phyloP scores from a whole-genome alignment of 2,113 vertebrate species.

The Atherinomorus stipes region DNA sequence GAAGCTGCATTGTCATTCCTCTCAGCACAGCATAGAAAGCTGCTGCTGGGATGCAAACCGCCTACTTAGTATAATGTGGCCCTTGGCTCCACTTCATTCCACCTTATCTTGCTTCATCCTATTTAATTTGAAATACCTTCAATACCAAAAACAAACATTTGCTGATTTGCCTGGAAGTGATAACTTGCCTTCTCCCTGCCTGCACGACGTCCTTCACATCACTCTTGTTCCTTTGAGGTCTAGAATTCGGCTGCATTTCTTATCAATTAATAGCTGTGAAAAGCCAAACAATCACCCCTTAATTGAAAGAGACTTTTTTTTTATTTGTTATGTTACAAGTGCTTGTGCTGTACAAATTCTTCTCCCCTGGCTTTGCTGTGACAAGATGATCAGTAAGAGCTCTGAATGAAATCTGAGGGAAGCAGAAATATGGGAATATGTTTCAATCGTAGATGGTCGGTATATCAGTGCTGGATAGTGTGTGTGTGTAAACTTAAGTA shows the following conservation, averaged over 20 bases:
- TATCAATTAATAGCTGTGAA: constrained; percentile 61
- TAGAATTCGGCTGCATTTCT: constrained; percentile 25
- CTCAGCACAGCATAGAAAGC: background rate
- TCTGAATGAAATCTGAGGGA: background rate
- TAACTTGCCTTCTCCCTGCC: constrained; percentile 33
- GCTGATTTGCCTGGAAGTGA: constrained; percentile 53
- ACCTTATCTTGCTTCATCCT: constrained; percentile 51
- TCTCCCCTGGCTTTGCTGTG: constrained; percentile 11
- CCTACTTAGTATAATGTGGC: constrained; percentile 61
- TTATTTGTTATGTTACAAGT: constrained; percentile 32
- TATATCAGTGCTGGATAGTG: constrained; percentile 16
- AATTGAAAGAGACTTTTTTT: constrained; percentile 48
- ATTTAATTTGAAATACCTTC: constrained; percentile 45
- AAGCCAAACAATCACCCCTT: constrained; percentile 44
- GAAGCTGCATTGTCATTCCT: constrained; percentile 7
- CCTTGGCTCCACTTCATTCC: constrained; percentile 54
- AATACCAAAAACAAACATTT: constrained; percentile 55
- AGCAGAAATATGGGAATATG: background rate
- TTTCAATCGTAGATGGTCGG: too few relatives aligned
- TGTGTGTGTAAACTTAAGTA: constrained; percentile 12
- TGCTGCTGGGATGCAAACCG: constrained; percentile 31
- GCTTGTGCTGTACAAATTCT: constrained; percentile 4
- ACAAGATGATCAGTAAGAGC: constrained; percentile 29
- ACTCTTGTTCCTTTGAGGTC: background rate
- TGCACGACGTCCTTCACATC: constrained; percentile 23